Conservation (phyloP, 2,113 vertebrate species). For the Nannobrachium achirus region DNA sequence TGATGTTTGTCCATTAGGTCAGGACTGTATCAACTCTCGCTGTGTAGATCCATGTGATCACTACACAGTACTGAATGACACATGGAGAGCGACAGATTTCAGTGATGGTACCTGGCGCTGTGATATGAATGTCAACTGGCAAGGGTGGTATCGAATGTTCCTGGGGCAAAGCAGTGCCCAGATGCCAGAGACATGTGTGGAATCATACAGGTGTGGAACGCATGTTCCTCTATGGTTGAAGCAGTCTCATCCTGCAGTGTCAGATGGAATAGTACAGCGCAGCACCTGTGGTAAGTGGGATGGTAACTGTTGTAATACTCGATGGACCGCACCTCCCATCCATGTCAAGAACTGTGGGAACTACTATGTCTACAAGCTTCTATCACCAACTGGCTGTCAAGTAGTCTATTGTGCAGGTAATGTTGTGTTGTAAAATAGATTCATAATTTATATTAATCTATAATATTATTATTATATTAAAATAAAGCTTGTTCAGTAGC, state of each 20-base stretch:
- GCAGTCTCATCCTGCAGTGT: slow-evolving; percentile 44
- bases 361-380: slow-evolving; percentile 66
- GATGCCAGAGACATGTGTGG: slow-evolving; percentile 57
- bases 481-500: too few species aligned
- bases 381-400: rapidly evolving
- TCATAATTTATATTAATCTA: too few species aligned
- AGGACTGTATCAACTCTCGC: slow-evolving; percentile 42
- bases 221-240: slow-evolving; percentile 39
- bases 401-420: slow-evolving; percentile 67
- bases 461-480: too few species aligned
- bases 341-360: slow-evolving; percentile 60
- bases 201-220: slow-evolving; percentile 45
- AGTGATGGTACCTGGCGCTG: not conserved
- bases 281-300: not conserved
- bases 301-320: slow-evolving; percentile 2
- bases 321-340: not conserved
- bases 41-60: slow-evolving; percentile 58
- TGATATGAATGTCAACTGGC: not conserved
- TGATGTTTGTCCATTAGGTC: slow-evolving; percentile 33
- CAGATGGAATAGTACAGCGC: slow-evolving; percentile 30
- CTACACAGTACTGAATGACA: slow-evolving; percentile 48
- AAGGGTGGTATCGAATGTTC: slow-evolving; percentile 65
- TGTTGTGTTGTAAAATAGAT: too few species aligned
- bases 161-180: slow-evolving; percentile 29
- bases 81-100: slow-evolving; percentile 55